Conservation (phyloP, 2,797 vertebrate species). For the Acipenser oxyrinchus region DNA sequence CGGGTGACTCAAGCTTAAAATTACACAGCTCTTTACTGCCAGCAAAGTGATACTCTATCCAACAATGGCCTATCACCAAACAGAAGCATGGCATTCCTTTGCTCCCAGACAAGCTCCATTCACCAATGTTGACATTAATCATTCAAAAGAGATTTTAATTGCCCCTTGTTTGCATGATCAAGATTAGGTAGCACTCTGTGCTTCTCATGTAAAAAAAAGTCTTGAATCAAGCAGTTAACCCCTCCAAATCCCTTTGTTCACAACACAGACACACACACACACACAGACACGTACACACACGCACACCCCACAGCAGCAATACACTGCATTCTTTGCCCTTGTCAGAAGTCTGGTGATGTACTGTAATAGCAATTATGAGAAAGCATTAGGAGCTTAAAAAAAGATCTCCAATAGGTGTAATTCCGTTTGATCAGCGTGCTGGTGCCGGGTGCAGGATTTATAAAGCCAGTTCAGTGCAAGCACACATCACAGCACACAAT, state of each 20-base stretch:
- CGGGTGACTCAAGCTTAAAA: conserved; percentile 61
- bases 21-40: conserved; percentile 57
- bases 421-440: conserved; percentile 37
- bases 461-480: background rate
- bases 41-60: conserved; percentile 57
- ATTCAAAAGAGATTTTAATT: conserved; percentile 42
- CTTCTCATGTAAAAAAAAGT: background rate
- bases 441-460: background rate
- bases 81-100: conserved; percentile 48
- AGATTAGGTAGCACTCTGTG: conserved; percentile 13
- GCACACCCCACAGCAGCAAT: background rate
- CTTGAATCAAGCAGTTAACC: background rate
- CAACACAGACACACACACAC: too few species aligned
- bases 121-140: conserved; percentile 46
- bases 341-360: background rate
- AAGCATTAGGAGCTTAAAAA: conserved; percentile 15
- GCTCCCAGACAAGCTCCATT: conserved; percentile 42
- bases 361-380: conserved; percentile 7
- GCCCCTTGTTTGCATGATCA: conserved; percentile 45
- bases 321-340: background rate
- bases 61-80: conserved; percentile 49
- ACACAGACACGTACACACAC: too few species aligned
- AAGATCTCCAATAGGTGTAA: conserved; percentile 31
- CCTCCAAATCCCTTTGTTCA: background rate
- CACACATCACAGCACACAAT: background rate